Evolutionary conservation across 2,113 vertebrate genomes (phyloP), one percentile per base, ranked within the genome.

Genomic region (Andinoacara biseriatus): DNA sequence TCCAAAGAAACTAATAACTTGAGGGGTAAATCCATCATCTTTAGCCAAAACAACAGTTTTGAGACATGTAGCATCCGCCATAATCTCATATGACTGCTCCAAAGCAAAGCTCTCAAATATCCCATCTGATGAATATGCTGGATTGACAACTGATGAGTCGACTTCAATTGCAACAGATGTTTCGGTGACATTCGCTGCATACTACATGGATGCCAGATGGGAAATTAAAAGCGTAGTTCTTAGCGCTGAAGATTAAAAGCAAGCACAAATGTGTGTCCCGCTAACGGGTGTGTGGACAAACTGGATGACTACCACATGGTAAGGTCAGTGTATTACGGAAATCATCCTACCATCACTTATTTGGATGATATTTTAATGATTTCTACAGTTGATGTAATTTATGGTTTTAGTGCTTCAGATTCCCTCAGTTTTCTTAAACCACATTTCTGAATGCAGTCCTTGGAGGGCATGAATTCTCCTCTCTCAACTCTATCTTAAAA

Each of bases 131-230:
- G 58, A 88, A 76, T 60, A 65, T 80, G 74, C 78, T 58, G 81
- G 17, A 58, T 10, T 76, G 87, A 90, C 81, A 90, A 74, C 29
- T 77, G 58, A 90, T 82, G 72, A 61, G 63, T 78, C 22, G 80
- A 87, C 78, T 79, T 84, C 17, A 80, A 63, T 76, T 75, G 76
- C 33, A 80, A 67, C 85, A 90, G 83, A 86, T 88, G 87, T 85
- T 90, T 78, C 69, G 7, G 60, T 78, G 81, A 86, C 89, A 83
- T 74, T 80, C 52, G 61, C 82, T 35, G 80, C 69, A 17, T 67
- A 82, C 65, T 69, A 35, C 74, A 76, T 17, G 33, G 46, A 24
- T 17, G 10, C 40, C 85, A 87, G 82, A 89, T 82, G 86, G 83
- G 20, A 85, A 89, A 87, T 81, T 74, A 83, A 46, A 76, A 76